Base-by-base conservation (phyloP, 1,140 invertebrate species). In the Drosophila paulistorum region DNA sequence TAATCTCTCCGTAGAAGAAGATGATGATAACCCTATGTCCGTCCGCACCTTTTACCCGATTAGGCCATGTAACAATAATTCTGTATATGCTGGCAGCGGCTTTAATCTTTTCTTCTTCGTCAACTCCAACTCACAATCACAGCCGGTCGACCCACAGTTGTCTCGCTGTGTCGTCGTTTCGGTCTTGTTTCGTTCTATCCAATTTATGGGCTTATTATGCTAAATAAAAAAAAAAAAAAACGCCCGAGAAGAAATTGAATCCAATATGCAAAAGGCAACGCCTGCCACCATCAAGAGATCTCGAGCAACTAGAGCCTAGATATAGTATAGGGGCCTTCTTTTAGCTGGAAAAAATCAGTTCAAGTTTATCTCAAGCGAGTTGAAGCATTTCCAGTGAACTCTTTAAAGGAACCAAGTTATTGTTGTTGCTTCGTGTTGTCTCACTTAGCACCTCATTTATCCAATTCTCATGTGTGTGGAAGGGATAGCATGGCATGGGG, bases 171-270 rank as follows among this genome's bases (percentile, higher is more conserved):
- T 39, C 42, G n/a, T 58, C 23, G 13, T 59, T 41, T 67, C 17
- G 14, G 35, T 61, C 35, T 62, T 60, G 45, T 39, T 58, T 23
- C 9, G 23, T 65, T 70, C n/a, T 13, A 39, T 55, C 64, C 61
- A 71, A 79, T 79, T 76, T 79, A 78, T 76, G 68, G 61, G 41
- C 60, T 79, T 79, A 79, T 76, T 79, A 79, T 79, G 76, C 72
- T 74, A 77, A 77, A 74, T 65, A 5, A 42, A n/a, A 42, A 5
- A 42, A 6, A 41, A 41, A 41, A 41, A 45, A 17, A 45, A 45
- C 59, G 59, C 33, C 37, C 7, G 13, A 6, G 17, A 35, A 51
- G 37, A 35, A 51, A 51, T 51, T 51, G 10, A 51, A 51, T 20
- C 6, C 14, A 48, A 48, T 9, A 48, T 48, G 45, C 58, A 59